Percentiles rank a stretch among this genome's conserved stretches.
phyloP scores from a whole-genome alignment of 2,888 invertebrate genomes.

The Timandra comae region DNA sequence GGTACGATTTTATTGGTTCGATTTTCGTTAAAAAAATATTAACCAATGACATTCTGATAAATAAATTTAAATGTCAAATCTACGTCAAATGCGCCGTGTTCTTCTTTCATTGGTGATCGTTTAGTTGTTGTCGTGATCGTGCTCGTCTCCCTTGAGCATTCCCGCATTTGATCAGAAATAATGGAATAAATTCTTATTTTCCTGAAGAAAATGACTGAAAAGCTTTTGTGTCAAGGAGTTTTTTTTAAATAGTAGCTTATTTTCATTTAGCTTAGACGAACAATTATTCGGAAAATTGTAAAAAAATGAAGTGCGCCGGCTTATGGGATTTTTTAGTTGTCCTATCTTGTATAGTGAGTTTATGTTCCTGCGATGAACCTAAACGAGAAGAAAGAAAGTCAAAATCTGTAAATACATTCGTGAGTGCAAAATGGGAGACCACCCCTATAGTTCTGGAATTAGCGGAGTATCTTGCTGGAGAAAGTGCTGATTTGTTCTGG shows the following conservation, averaged over 20 bases:
- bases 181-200: slow-evolving; percentile 16
- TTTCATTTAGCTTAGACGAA: neutral
- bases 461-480: slow-evolving; percentile 90
- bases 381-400: slow-evolving; percentile 73
- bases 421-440: slow-evolving; percentile 96
- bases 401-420: slow-evolving; percentile 89
- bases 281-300: too few species aligned
- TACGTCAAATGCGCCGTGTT: slow-evolving; percentile 44
- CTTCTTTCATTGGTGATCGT: slow-evolving; percentile 59
- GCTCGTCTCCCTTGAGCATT: too few species aligned
- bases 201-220: too few species aligned
- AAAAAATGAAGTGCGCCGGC: slow-evolving; percentile 57
- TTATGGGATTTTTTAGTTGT: slow-evolving; percentile 41
- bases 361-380: slow-evolving; percentile 39
- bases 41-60: too few species aligned
- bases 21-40: too few species aligned
- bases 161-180: slow-evolving; percentile 5
- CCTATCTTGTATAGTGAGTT: slow-evolving; percentile 38
- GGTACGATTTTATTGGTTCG: too few species aligned
- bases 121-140: slow-evolving; percentile 20
- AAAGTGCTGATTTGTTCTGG: slow-evolving; percentile 89
- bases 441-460: slow-evolving; percentile 95
- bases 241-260: too few species aligned
- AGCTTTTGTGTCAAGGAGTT: too few species aligned
- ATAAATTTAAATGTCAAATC: neutral